Evolutionary conservation across 1,140 invertebrate genomes (phyloP).

Genomic region (Papilio helenus): DNA sequence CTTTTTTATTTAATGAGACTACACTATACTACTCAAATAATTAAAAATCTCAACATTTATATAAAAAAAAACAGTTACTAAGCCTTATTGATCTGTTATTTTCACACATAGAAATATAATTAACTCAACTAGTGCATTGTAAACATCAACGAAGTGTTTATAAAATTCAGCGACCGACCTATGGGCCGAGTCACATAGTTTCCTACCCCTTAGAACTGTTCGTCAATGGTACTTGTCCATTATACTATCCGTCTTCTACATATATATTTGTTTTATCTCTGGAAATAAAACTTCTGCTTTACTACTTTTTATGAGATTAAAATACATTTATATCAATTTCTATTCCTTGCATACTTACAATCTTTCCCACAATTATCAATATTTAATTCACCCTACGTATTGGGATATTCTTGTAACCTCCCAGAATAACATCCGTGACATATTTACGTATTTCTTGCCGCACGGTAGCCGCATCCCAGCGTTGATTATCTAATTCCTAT

Average conservation of each 20-base stretch:
- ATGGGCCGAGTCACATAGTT: neutral
- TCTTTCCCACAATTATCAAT: slow-evolving; percentile 33
- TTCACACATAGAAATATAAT: too few species aligned
- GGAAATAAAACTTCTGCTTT: neutral
- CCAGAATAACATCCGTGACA: slow-evolving; percentile 65
- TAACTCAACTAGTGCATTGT: neutral
- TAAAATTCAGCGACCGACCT: neutral
- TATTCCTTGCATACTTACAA: neutral
- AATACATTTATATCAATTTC: neutral
- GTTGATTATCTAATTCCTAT: slow-evolving; percentile 70
- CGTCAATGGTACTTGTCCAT: neutral
- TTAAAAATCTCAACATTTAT: too few species aligned
- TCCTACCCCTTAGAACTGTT: neutral
- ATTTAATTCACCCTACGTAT: slow-evolving; percentile 49
- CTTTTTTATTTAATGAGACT: too few species aligned
- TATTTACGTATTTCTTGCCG: slow-evolving; percentile 56
- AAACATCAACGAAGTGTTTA: neutral
- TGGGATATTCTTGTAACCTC: slow-evolving; percentile 58
- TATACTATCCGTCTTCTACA: neutral
- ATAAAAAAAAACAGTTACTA: too few species aligned
- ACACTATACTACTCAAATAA: too few species aligned
- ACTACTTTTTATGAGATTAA: neutral
- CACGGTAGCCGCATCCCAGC: slow-evolving; percentile 66
- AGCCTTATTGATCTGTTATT: too few species aligned
- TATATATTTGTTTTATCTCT: neutral